Base-by-base conservation (phyloP, 2,888 invertebrate species). In the Chalcis sispes region DNA sequence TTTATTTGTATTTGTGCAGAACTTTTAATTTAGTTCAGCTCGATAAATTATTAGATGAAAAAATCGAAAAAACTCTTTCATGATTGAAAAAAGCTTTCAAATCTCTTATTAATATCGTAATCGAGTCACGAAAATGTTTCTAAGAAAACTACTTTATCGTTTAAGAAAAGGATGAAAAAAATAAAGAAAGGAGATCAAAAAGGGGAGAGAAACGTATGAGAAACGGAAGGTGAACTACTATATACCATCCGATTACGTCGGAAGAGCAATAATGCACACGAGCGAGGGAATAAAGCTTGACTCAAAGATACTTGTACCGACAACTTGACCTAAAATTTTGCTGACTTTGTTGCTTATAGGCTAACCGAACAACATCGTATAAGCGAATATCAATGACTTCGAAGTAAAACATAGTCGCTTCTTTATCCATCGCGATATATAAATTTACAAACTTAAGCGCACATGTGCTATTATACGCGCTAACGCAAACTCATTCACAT, bases 251-350 rank as follows among this genome's bases (percentile, higher is more conserved):
- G 66, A 71, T 79, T 72, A 70, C 67, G 46, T 32, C 32, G 52
- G 36, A 66, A 64, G n/a, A n/a, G 71, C 65, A 71, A 78, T 75
- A n/a, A n/a, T n/a, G n/a, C n/a, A n/a, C 75, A 40, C 32, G 40
- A 59, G 40, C n/a, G 8, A 42, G 15, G 65, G 62, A 65, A 72
- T 69, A 18, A 69, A 69, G 61, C 58, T 66, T 79, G 78, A 80
- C 75, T 78, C 75, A 70, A 77, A 74, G 50, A 66, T 74, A 77
- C 70, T 72, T n/a, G n/a, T 67, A 69, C 77, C 65, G 70, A 74
- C 79, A 75, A 71, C 64, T 73, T 79, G 79, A 78, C 77, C 79
- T 79, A 79, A 83, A 82, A 80, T 80, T 77, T 50, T 61, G 81
- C 78, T 80, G 81, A 83, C 80, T 67, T 65, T 77, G 79, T 66